Conservation (phyloP, 2,797 vertebrate genomes). For the Mormyrops boulengeri region DNA sequence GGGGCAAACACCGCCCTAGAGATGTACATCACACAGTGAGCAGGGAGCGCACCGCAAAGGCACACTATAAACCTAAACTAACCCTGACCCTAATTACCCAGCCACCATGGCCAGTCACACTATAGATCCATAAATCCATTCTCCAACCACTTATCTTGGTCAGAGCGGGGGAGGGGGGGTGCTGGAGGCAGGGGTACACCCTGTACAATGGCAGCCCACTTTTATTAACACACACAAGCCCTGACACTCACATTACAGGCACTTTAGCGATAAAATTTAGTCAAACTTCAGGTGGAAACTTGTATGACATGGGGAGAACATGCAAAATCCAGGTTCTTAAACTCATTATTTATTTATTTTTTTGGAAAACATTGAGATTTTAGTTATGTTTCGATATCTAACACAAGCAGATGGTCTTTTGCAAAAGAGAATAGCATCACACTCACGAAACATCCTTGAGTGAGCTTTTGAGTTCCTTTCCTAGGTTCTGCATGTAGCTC, state of each 20-base stretch:
- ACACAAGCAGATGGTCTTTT: neutral
- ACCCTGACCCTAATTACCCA: neutral
- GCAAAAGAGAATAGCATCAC: neutral
- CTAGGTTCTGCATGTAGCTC: conserved; percentile 74
- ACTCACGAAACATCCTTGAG: conserved; percentile 70
- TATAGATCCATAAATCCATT: neutral
- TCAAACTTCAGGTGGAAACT: neutral
- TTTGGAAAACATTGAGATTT: neutral
- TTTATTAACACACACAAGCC: neutral
- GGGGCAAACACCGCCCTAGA: conserved; percentile 72
- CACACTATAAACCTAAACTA: neutral
- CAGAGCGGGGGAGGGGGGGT: neutral
- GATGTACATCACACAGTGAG: conserved; percentile 30
- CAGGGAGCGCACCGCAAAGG: neutral
- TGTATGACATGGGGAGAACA: neutral
- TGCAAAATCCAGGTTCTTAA: neutral
- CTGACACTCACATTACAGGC: neutral
- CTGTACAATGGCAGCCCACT: neutral
- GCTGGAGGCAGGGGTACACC: neutral
- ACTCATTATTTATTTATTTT: neutral
- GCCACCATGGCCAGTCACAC: neutral
- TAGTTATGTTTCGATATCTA: neutral
- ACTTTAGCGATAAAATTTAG: neutral
- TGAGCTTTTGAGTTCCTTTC: conserved; percentile 68
- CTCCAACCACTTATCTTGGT: neutral